Base-by-base conservation (phyloP, 2,797 vertebrate species). In the Phyllotis vaccarum region DNA sequence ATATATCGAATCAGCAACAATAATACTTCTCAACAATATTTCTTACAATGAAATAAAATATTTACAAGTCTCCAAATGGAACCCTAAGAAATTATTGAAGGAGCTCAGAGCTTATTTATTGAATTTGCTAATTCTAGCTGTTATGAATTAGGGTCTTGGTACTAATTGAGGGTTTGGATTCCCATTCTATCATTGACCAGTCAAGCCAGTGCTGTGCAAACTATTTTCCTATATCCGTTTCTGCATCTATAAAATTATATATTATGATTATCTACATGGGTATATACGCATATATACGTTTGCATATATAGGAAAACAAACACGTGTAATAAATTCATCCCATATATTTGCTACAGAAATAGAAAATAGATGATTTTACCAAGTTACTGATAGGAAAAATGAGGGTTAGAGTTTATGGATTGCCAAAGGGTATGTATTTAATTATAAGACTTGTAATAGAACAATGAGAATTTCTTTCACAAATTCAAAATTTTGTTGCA, bases 401-500 rank as follows among this genome's bases (percentile, higher is more conserved):
- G 31, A 94, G 64, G 40, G n/a, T 16, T 75, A 89, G 40, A 90
- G 21, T 19, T 85, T 76, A 87, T 70, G 24, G 56, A 31, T 68
- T 93, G 68, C 16, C 12, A 56, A 90, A 49, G 6, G 17, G n/a
- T 16, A 12, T 68, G 40, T 86, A 40, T 66, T 95, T 88, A 91
- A 31, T 75, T 94, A 85, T 19, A 90, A 49, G 91, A 62, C 9
- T 52, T 94, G 46, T 76, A 40, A 40, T 66, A 72, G 14, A 93
- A 81, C 46, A 86, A 75, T 64, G 40, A 19, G 22, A 37, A 92
- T 89, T 95, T 76, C 46, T 85, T 83, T 29, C 27, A 74, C n/a
- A 90, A 86, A 85, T 29, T 87, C 68, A 64, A 93, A 92, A 16
- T 85, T 95, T 90, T 85, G 16, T 93, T 89, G 91, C 43, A 70